phyloP scores from a whole-genome alignment of 2,113 vertebrate genomes.

The Misgurnus mizolepis region DNA sequence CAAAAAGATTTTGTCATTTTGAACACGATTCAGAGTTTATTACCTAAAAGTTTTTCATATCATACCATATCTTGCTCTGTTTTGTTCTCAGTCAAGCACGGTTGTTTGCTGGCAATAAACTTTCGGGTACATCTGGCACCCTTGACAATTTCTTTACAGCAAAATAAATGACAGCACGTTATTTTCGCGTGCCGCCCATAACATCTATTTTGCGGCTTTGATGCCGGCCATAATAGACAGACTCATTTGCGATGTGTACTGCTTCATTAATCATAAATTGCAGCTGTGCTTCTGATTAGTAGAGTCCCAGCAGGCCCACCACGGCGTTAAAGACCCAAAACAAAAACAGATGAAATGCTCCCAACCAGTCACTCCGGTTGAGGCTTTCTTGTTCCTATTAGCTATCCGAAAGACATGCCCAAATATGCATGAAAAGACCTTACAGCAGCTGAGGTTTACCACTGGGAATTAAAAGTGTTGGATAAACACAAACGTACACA shows the following conservation, averaged over 20 bases:
- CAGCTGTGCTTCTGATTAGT: slow-evolving; percentile 54
- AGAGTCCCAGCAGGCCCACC: slow-evolving; percentile 41
- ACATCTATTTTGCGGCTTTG: slow-evolving; percentile 23
- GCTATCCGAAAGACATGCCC: slow-evolving; percentile 50
- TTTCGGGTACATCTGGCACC: not conserved
- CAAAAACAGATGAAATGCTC: slow-evolving; percentile 48
- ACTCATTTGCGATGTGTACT: slow-evolving; percentile 53
- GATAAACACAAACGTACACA: slow-evolving; percentile 7
- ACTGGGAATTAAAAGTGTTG: slow-evolving; percentile 42
- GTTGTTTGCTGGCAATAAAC: not conserved
- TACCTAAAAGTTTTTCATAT: not conserved
- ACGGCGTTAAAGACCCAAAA: slow-evolving; percentile 37
- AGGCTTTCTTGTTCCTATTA: slow-evolving; percentile 27
- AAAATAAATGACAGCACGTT: slow-evolving; percentile 2
- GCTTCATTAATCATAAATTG: slow-evolving; percentile 52
- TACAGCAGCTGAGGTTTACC: slow-evolving; percentile 46
- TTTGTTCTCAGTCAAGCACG: not conserved
- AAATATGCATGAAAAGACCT: slow-evolving; percentile 36
- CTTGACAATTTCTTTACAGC: slow-evolving; percentile 6
- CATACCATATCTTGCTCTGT: not conserved
- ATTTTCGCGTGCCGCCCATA: slow-evolving; percentile 2
- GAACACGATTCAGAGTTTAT: too few relatives aligned
- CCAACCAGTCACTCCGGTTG: not conserved
- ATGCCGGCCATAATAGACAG: slow-evolving; percentile 24
- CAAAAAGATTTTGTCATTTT: too few relatives aligned